These are phyloP conservation scores for Orgyia antiqua DNA, from an alignment of 2,888 invertebrate species.

Conservation along the genomic window DNA sequence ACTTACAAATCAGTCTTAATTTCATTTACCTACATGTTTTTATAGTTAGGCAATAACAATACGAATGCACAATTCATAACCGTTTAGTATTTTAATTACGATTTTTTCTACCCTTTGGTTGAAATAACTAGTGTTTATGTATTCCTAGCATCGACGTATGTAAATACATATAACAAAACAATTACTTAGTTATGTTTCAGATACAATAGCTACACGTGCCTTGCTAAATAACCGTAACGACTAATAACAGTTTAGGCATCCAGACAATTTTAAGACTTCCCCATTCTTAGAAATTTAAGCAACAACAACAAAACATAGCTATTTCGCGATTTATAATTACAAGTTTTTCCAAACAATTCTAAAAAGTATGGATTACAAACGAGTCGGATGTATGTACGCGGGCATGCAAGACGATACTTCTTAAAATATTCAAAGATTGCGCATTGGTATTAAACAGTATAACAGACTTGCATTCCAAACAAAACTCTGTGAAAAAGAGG, in stretches of 20 bases:
- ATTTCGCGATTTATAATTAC: slow-evolving; percentile 30
- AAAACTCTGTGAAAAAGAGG: slow-evolving; percentile 14
- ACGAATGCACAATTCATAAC: no score
- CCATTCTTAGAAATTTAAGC: slow-evolving; percentile 14
- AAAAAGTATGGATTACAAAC: slow-evolving; percentile 30
- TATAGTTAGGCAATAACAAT: no score
- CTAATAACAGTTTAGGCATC: slow-evolving; percentile 14
- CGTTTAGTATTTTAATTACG: no score
- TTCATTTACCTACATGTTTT: no score
- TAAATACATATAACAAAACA: no score
- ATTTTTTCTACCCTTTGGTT: no score
- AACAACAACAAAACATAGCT: slow-evolving; percentile 18
- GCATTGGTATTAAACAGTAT: slow-evolving; percentile 26
- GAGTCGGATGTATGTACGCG: slow-evolving; percentile 20
- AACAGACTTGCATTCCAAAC: slow-evolving; percentile 23
- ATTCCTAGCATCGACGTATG: no score
- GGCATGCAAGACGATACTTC: slow-evolving; percentile 28
- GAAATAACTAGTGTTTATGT: no score
- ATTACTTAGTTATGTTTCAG: no score
- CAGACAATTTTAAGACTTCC: slow-evolving; percentile 16
- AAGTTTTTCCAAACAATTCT: slow-evolving; percentile 22
- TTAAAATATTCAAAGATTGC: slow-evolving; percentile 31
- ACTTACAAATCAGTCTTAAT: no score
- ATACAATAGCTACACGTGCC: no score
- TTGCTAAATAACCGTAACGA: slow-evolving; percentile 14